phyloP scores from a whole-genome alignment of 2,888 invertebrate species.

The Melanostoma mellinum region DNA sequence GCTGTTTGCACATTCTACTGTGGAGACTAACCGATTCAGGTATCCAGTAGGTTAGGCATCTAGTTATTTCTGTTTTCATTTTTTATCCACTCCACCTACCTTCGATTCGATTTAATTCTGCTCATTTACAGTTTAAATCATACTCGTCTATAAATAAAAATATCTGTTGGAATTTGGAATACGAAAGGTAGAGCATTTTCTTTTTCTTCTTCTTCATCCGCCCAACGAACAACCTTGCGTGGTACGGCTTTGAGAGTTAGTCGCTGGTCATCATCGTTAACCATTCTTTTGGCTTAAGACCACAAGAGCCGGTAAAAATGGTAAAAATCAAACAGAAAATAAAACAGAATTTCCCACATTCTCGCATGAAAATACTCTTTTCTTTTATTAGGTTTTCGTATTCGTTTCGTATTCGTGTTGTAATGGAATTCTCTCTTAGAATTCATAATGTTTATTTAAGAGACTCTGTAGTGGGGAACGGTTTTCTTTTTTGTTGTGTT shows the following conservation, averaged over 20 bases:
- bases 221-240: constrained; percentile 51
- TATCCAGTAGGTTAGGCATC: too few species aligned
- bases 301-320: constrained; percentile 64
- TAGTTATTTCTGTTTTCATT: too few species aligned
- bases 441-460: constrained; percentile 3
- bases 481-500: neutral
- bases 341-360: constrained; percentile 17
- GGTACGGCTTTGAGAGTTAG: neutral
- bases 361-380: constrained; percentile 6
- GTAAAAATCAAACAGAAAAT: constrained; percentile 25
- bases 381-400: too few species aligned
- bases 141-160: too few species aligned
- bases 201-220: neutral
- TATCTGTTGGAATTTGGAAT: neutral
- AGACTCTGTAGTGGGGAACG: constrained; percentile 12
- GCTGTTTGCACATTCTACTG: constrained; percentile 43
- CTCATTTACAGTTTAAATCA: too few species aligned
- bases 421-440: constrained; percentile 18
- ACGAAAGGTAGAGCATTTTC: neutral
- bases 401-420: too few species aligned
- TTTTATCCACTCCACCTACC: too few species aligned
- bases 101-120: too few species aligned
- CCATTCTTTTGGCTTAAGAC: constrained; percentile 32
- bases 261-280: constrained; percentile 38
- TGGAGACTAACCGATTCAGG: too few species aligned